Evolutionary conservation across 2,888 invertebrate genomes (phyloP).

Genomic region (Lycaena phlaeas): DNA sequence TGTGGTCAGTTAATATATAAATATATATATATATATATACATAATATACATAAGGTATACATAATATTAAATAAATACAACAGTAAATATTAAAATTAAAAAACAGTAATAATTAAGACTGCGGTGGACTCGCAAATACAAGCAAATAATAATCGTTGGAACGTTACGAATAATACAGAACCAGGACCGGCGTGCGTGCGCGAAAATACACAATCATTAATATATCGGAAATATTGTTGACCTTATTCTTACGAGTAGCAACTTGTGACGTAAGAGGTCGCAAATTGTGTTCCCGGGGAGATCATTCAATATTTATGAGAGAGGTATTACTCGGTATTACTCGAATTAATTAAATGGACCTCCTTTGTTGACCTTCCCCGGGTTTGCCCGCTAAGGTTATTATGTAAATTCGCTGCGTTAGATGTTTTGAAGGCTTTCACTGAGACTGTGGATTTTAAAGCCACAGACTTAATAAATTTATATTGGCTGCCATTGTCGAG

Average conservation of each 20-base stretch:
- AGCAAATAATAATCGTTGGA: too few species aligned
- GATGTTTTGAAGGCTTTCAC: slow-evolving; percentile 13
- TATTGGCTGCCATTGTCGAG: too few species aligned
- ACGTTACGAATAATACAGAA: too few species aligned
- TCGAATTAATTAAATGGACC: slow-evolving; percentile 34
- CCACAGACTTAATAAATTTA: too few species aligned
- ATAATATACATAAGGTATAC: too few species aligned
- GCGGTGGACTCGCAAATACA: too few species aligned
- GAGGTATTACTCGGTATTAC: slow-evolving; percentile 18
- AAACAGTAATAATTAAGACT: too few species aligned
- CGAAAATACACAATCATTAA: not conserved
- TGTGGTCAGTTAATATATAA: too few species aligned
- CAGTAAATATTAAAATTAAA: too few species aligned
- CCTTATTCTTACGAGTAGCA: slow-evolving; percentile 1
- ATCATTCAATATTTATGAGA: slow-evolving; percentile 33
- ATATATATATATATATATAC: too few species aligned
- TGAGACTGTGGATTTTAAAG: not conserved
- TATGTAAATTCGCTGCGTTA: slow-evolving; percentile 17
- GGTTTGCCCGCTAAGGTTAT: slow-evolving; percentile 22
- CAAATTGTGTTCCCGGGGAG: slow-evolving; percentile 21
- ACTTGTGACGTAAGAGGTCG: not conserved
- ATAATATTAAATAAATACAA: too few species aligned
- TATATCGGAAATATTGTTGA: not conserved
- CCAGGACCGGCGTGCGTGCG: too few species aligned
- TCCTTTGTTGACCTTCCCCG: slow-evolving; percentile 25